Evolutionary conservation across 2,888 invertebrate species (phyloP).

Genomic region (Acleris literana): DNA sequence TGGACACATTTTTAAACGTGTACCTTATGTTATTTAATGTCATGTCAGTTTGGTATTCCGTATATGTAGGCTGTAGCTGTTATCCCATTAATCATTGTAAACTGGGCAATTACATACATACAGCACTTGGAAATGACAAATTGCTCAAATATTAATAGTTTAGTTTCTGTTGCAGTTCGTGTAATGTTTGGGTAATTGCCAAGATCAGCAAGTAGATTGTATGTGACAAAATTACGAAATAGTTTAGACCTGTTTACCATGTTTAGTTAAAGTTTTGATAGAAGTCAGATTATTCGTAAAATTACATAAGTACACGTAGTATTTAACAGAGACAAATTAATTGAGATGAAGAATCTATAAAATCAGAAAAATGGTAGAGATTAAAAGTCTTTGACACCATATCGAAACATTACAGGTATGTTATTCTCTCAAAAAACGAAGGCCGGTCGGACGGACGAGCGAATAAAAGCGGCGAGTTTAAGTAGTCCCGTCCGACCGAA

Average conservation of each 20-base stretch:
- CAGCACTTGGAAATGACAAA: constrained; percentile 39
- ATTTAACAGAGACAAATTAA: no score
- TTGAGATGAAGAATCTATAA: no score
- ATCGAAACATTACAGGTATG: no score
- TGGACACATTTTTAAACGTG: constrained; percentile 5
- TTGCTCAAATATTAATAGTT: constrained; percentile 37
- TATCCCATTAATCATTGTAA: constrained; percentile 38
- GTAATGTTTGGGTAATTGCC: constrained; percentile 21
- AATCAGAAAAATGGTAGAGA: no score
- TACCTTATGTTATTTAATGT: constrained; percentile 21
- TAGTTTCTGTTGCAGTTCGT: constrained; percentile 14
- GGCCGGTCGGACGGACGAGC: no score
- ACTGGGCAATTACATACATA: constrained; percentile 38
- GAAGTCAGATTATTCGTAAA: neutral
- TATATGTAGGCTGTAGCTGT: constrained; percentile 20
- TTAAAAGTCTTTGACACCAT: no score
- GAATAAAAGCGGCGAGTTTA: no score
- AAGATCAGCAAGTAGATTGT: constrained; percentile 4
- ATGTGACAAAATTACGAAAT: neutral
- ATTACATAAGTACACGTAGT: no score
- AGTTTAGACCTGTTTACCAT: neutral
- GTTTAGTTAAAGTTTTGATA: neutral
- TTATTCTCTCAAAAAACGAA: no score
- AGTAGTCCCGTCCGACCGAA: no score
- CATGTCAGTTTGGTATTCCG: constrained; percentile 27